Evolutionary conservation across 1,140 invertebrate species (phyloP), one percentile per base, ranked within the genome.

Genomic region (Diuraphis noxia): DNA sequence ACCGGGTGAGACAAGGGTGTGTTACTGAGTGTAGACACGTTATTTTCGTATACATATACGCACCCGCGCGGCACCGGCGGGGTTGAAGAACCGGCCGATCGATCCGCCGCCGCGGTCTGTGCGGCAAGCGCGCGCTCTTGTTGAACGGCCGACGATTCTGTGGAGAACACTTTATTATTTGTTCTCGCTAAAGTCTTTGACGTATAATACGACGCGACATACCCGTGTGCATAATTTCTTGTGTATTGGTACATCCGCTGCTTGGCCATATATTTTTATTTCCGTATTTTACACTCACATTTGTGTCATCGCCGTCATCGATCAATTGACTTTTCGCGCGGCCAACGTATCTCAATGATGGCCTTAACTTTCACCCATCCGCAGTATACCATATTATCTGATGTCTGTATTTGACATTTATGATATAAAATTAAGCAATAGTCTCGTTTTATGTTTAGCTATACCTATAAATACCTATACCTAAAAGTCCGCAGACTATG

Each of bases 1-100:
- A 10, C 13, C 2, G 30, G 25, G 56, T 4, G 56, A 5, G 30
- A n/a, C 5, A 17, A 0, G 13, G n/a, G 56, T 72, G 56, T 72
- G 56, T 72, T 72, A 30, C 56, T 13, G 56, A 72, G 56, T 17
- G 56, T n/a, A 72, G 56, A 72, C 56, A 72, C 56, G 56, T 72
- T 72, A 63, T 63, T n/a, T 72, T 72, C 56, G 56, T 72, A 72
- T 72, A 72, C 56, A 72, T 43, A 43, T 72, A 72, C 56, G 56
- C 56, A 72, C 56, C 56, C 56, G 56, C 56, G 30, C n/a, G 30
- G 56, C 56, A n/a, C 30, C 5, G 56, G 56, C 34, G 56, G 56
- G 56, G 56, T 72, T 72, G 30, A n/a, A 72, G 30, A 72, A n/a
- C 30, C 56, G 56, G 56, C 56, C 56, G 56, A 72, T 72, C 56